Percentiles rank a stretch among this genome's conserved stretches.
These are phyloP conservation scores for Prolemur simus DNA, from an alignment of 2,113 vertebrate species.

Conservation along the genomic window DNA sequence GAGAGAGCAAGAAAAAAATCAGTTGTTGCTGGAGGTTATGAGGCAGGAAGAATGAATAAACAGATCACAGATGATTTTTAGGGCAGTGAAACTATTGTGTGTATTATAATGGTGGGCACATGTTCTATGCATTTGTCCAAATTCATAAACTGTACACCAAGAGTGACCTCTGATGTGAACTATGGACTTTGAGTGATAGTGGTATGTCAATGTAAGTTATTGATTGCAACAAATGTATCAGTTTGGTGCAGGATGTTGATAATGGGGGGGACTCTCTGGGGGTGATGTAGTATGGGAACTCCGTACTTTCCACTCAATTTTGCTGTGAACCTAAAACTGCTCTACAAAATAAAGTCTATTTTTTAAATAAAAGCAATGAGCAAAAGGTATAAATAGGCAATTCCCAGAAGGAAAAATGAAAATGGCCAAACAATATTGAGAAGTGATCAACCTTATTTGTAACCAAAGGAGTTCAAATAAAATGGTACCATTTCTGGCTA, in stretches of 20 bases:
- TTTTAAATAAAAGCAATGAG: neutral
- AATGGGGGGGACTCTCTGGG: fast-evolving
- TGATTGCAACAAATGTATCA: no score
- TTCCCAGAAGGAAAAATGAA: neutral
- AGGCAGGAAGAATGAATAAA: neutral
- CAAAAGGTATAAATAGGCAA: neutral
- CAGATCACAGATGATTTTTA: neutral
- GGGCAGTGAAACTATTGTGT: neutral
- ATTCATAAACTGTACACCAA: no score
- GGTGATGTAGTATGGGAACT: neutral
- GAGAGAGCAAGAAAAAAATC: neutral
- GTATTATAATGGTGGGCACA: no score
- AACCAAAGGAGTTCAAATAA: neutral
- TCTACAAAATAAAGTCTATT: neutral
- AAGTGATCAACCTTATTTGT: neutral
- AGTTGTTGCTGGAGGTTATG: neutral
- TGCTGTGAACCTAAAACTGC: neutral
- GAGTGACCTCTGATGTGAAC: neutral
- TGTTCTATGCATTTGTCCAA: neutral
- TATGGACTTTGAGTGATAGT: neutral
- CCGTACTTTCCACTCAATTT: neutral
- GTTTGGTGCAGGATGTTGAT: neutral
- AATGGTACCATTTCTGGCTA: neutral
- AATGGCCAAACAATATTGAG: neutral
- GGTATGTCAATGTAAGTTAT: neutral